A percentile compares a stretch with the other conserved stretches of the same genome.
phyloP scores from a whole-genome alignment of 2,113 vertebrate species.

The Dipodomys spectabilis region DNA sequence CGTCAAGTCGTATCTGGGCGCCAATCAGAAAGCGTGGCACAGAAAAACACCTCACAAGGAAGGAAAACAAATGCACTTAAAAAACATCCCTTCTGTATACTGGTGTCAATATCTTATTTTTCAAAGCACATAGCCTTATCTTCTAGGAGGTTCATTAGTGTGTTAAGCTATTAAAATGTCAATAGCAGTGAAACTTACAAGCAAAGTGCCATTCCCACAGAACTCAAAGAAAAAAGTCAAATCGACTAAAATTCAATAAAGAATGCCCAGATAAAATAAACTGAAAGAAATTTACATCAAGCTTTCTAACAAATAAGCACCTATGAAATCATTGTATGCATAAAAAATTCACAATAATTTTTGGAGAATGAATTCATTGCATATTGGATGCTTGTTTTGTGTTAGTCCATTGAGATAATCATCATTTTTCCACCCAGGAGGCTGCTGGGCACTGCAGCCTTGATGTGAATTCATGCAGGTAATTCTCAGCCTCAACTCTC shows the following conservation, averaged over 20 bases:
- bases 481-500: constrained; percentile 22
- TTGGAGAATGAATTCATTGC: constrained; percentile 23
- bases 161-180: constrained; percentile 73
- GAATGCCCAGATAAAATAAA: constrained; percentile 68
- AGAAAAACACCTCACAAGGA: constrained; percentile 51
- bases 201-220: constrained; percentile 51
- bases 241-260: constrained; percentile 68
- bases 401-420: constrained; percentile 29
- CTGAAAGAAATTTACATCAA: constrained; percentile 61
- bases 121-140: constrained; percentile 51
- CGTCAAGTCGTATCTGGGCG: constrained; percentile 59
- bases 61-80: constrained; percentile 69
- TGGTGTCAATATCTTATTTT: constrained; percentile 71
- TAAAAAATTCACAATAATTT: constrained; percentile 59
- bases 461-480: constrained; percentile 24
- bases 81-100: constrained; percentile 60
- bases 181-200: constrained; percentile 72
- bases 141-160: constrained; percentile 71
- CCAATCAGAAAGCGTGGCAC: background rate
- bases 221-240: constrained; percentile 56
- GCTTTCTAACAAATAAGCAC: constrained; percentile 56
- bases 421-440: constrained; percentile 29
- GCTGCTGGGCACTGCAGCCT: background rate
- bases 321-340: constrained; percentile 48
- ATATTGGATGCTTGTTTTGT: constrained; percentile 4